Evolutionary conservation across 2,113 vertebrate species (phyloP).

Genomic region (Etheostoma cragini): DNA sequence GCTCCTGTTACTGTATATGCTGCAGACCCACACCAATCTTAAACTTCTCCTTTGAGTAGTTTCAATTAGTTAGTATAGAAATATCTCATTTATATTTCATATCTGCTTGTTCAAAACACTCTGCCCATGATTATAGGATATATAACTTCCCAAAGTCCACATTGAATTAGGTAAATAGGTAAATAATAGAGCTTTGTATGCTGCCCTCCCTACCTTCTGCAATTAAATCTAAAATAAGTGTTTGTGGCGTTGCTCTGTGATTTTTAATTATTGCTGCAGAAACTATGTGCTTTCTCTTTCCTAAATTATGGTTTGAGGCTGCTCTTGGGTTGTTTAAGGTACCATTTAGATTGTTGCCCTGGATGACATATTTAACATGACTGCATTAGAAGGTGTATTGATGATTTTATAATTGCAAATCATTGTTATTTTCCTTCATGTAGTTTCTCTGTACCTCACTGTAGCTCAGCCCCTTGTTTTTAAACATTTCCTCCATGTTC

Average conservation of each 20-base stretch:
- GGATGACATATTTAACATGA: background rate
- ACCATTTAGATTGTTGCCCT: background rate
- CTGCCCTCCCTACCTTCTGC: background rate
- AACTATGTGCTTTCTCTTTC: background rate
- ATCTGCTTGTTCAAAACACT: background rate
- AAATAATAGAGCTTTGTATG: background rate
- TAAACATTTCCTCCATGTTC: background rate
- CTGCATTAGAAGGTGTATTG: background rate
- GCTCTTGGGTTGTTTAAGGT: background rate
- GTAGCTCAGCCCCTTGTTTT: background rate
- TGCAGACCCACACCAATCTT: background rate
- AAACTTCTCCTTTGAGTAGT: background rate
- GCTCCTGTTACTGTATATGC: conserved; percentile 29
- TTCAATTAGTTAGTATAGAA: background rate
- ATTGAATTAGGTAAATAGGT: background rate
- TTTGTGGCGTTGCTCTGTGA: background rate
- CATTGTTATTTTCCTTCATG: background rate
- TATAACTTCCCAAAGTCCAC: background rate
- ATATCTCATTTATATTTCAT: background rate
- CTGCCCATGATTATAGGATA: background rate
- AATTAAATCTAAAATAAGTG: background rate
- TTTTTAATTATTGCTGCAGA: background rate
- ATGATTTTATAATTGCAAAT: background rate
- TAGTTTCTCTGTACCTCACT: background rate
- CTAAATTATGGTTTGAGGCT: background rate